Evolutionary conservation across 2,113 vertebrate species (phyloP).

Genomic region (Okapia johnstoni): DNA sequence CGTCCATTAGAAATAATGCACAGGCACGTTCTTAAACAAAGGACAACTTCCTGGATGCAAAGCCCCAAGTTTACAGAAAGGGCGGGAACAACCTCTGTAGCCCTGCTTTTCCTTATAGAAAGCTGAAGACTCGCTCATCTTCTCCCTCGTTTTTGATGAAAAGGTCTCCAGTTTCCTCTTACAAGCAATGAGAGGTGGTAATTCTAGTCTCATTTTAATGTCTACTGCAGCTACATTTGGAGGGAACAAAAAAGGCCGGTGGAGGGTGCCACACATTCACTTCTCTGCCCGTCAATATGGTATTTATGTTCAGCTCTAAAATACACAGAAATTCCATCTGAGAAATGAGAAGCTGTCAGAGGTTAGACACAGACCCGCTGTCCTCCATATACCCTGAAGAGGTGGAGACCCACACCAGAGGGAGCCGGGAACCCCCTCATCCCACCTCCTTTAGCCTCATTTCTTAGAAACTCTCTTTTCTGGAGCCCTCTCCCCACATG

Average conservation of each 20-base stretch:
- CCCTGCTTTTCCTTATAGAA: neutral
- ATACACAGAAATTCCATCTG: neutral
- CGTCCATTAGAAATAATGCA: neutral
- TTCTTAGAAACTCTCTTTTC: constrained; percentile 28
- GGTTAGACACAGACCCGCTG: neutral
- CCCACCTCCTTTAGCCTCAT: constrained; percentile 31
- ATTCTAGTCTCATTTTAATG: neutral
- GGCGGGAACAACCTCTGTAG: neutral
- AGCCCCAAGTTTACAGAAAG: constrained; percentile 5
- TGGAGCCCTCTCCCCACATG: constrained; percentile 10
- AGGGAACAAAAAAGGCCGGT: neutral
- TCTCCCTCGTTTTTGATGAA: neutral
- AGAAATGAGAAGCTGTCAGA: neutral
- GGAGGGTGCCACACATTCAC: neutral
- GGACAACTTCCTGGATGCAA: constrained; percentile 8
- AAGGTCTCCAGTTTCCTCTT: neutral
- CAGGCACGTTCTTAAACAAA: neutral
- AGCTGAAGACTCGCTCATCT: neutral
- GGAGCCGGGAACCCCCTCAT: neutral
- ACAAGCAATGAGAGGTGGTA: neutral
- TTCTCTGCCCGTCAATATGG: neutral
- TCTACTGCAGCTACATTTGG: neutral
- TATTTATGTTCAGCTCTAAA: neutral
- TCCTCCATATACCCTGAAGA: neutral
- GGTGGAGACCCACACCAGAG: neutral